phyloP scores from a whole-genome alignment of 1,140 invertebrate genomes.

The Nephotettix cincticeps region DNA sequence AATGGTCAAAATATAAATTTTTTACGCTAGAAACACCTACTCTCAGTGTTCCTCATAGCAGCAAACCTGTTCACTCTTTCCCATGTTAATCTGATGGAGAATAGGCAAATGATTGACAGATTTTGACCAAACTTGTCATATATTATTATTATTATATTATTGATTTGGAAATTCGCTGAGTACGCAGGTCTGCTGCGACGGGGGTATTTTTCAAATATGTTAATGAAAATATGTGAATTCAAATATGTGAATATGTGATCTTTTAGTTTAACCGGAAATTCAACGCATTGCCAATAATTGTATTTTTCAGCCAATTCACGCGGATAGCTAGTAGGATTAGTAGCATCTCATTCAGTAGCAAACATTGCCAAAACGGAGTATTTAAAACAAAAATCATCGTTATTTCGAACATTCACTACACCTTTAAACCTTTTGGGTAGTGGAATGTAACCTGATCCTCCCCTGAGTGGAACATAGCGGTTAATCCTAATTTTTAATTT shows the following conservation, averaged over 20 bases:
- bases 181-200: too few relatives aligned
- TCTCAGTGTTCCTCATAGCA: too few relatives aligned
- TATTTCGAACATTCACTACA: neutral
- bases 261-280: neutral
- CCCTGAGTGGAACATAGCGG: neutral
- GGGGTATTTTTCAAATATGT: too few relatives aligned
- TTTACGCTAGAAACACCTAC: too few relatives aligned
- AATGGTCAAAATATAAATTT: too few relatives aligned
- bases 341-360: neutral
- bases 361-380: neutral
- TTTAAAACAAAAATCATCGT: conserved; percentile 1
- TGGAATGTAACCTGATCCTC: neutral
- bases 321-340: neutral
- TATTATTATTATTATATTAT: too few relatives aligned
- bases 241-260: neutral
- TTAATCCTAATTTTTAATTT: neutral
- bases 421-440: conserved; percentile 2
- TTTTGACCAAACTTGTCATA: too few relatives aligned
- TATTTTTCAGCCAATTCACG: neutral
- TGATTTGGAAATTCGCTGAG: too few relatives aligned
- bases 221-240: too few relatives aligned
- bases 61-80: too few relatives aligned
- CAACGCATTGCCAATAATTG: neutral
- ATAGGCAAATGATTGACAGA: too few relatives aligned
- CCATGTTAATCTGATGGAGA: too few relatives aligned